phyloP scores from a whole-genome alignment of 2,113 vertebrate species.

The Lethenteron camtschaticum region DNA sequence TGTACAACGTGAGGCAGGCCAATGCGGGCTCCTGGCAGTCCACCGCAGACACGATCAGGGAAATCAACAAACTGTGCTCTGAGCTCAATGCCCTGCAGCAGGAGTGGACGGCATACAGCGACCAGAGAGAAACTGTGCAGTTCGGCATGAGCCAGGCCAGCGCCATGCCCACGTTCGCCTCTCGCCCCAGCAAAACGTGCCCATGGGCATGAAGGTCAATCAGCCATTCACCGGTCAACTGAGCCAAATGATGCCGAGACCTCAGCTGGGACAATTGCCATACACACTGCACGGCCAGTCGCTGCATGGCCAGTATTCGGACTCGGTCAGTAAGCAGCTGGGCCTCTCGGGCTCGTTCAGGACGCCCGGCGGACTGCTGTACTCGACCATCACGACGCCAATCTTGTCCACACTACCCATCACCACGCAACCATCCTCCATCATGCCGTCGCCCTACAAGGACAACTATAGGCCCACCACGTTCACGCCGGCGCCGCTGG shows the following conservation, averaged over 20 bases:
- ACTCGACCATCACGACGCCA: conserved; percentile 90
- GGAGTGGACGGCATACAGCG: conserved; percentile 4
- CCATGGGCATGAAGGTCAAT: conserved; percentile 1
- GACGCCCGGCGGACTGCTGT: conserved; percentile 90
- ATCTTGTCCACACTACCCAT: conserved; percentile 95
- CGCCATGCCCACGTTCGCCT: neutral
- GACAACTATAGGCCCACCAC: neutral
- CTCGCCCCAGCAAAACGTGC: neutral
- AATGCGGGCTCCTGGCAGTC: neutral
- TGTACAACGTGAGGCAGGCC: neutral
- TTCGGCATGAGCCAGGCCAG: neutral
- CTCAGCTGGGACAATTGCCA: neutral
- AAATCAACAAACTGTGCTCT: conserved; percentile 93
- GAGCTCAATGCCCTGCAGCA: conserved; percentile 25
- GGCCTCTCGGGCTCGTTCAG: neutral
- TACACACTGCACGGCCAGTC: conserved; percentile 2
- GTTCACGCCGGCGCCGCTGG: neutral
- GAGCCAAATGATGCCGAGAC: neutral
- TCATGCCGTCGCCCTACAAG: neutral
- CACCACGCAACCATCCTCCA: conserved; percentile 56
- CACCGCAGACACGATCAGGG: conserved; percentile 20
- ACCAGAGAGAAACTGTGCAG: conserved; percentile 5
- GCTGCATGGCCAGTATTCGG: conserved; percentile 1
- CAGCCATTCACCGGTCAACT: neutral
- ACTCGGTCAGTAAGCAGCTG: neutral